Percentiles rank a stretch among this genome's conserved stretches.
phyloP scores from a whole-genome alignment of 2,888 invertebrate species.

The Chironomus tentans region DNA sequence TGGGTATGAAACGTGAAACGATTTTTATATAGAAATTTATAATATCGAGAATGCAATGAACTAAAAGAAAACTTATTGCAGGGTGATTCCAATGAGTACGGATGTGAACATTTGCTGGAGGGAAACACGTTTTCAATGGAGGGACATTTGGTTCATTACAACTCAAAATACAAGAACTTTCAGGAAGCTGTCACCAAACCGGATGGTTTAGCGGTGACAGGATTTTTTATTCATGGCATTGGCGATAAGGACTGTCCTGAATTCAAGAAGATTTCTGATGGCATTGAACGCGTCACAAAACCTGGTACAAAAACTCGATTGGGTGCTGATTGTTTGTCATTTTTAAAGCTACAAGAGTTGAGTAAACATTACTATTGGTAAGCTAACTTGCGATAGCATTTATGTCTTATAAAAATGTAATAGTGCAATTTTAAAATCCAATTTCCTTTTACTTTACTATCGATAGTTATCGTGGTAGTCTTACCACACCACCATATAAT shows the following conservation, averaged over 20 bases:
- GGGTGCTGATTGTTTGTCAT: conserved; percentile 54
- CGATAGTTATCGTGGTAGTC: conserved; percentile 56
- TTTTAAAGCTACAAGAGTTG: conserved; percentile 58
- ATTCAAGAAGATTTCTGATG: conserved; percentile 51
- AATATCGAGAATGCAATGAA: background rate
- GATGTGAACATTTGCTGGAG: conserved; percentile 71
- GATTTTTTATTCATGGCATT: conserved; percentile 54
- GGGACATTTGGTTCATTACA: conserved; percentile 71
- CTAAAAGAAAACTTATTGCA: background rate
- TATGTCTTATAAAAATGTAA: background rate
- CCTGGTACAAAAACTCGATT: conserved; percentile 39
- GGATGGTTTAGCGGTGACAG: conserved; percentile 62
- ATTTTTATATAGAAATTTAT: background rate
- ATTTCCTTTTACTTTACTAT: background rate
- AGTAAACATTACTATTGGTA: conserved; percentile 53
- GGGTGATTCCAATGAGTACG: conserved; percentile 47
- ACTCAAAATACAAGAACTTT: conserved; percentile 56
- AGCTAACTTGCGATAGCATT: background rate
- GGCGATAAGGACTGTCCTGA: conserved; percentile 50
- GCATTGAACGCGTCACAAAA: conserved; percentile 41
- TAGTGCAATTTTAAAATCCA: background rate
- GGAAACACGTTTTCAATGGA: conserved; percentile 55
- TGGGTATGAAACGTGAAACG: conserved; percentile 1
- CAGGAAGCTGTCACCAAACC: conserved; percentile 56
- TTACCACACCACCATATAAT: conserved; percentile 62